A percentile compares a stretch with the other conserved stretches of the same genome.
Conservation (phyloP, 2,888 invertebrate species). For the Nasonia oneida region DNA sequence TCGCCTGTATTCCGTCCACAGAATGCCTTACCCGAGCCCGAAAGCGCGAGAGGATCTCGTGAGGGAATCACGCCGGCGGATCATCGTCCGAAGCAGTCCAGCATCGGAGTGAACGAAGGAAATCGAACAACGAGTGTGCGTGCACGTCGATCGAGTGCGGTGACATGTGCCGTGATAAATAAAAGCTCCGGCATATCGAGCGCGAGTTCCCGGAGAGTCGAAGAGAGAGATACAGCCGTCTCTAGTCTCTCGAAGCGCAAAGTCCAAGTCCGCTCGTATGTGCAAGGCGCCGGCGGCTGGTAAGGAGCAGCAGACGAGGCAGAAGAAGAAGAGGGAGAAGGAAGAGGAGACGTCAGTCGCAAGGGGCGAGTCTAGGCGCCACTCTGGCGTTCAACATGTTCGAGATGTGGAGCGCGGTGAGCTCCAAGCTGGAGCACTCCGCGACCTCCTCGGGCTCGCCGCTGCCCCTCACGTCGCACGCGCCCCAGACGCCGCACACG, state of each 20-base stretch:
- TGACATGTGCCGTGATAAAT: background rate
- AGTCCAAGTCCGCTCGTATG: slow-evolving; percentile 35
- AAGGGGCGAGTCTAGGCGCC: slow-evolving; percentile 21
- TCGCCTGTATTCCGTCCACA: slow-evolving; percentile 13
- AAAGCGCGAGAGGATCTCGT: slow-evolving; percentile 35
- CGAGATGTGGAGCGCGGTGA: slow-evolving; percentile 91
- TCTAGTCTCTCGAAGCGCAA: slow-evolving; percentile 8
- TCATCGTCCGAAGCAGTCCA: background rate
- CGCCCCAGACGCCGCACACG: slow-evolving; percentile 88
- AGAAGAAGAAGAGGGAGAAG: slow-evolving; percentile 27
- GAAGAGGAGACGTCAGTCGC: slow-evolving; percentile 17
- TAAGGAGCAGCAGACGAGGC: slow-evolving; percentile 37
- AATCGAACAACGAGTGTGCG: background rate
- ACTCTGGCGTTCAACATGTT: slow-evolving; percentile 83
- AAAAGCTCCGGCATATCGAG: background rate
- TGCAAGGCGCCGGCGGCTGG: slow-evolving; percentile 29
- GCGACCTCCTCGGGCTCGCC: slow-evolving; percentile 78
- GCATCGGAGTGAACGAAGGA: background rate
- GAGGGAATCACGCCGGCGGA: background rate
- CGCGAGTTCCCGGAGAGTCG: background rate
- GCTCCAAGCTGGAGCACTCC: slow-evolving; percentile 85
- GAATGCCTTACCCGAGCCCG: slow-evolving; percentile 42
- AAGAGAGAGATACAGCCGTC: slow-evolving; percentile 1
- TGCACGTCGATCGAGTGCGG: background rate
- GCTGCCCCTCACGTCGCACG: slow-evolving; percentile 78